Evolutionary conservation across 2,888 invertebrate species (phyloP).

Genomic region (Andrena hattorfiana): DNA sequence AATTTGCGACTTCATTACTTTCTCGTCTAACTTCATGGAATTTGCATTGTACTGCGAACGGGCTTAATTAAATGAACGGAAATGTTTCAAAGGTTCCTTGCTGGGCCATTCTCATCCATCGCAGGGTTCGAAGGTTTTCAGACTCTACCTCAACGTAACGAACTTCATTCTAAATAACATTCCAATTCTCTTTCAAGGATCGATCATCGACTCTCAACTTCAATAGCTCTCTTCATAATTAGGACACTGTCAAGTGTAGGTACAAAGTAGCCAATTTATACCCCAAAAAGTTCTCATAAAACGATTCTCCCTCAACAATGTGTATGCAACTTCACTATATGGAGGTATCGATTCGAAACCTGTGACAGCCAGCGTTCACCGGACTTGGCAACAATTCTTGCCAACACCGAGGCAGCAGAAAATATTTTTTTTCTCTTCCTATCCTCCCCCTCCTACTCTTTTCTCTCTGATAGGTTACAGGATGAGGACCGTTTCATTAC

Average conservation of each 20-base stretch:
- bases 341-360: conserved; percentile 19
- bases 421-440: conserved; percentile 17
- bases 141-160: background rate
- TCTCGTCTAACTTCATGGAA: conserved; percentile 44
- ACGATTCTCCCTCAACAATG: background rate
- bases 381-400: conserved; percentile 49
- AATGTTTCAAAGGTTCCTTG: conserved; percentile 8
- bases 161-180: no score
- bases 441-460: no score
- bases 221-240: background rate
- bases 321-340: background rate
- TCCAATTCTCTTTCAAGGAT: no score
- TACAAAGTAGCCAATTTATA: background rate
- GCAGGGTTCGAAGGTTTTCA: background rate
- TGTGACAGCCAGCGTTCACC: background rate
- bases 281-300: background rate
- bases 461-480: conserved; percentile 27
- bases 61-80: conserved; percentile 38
- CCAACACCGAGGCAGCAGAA: conserved; percentile 32
- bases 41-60: conserved; percentile 40
- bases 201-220: no score
- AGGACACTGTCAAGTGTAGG: no score
- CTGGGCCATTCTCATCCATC: background rate
- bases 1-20: conserved; percentile 56
- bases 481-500: conserved; percentile 61